phyloP scores from a whole-genome alignment of 2,113 vertebrate species.

The Sphaerodactylus townsendi region DNA sequence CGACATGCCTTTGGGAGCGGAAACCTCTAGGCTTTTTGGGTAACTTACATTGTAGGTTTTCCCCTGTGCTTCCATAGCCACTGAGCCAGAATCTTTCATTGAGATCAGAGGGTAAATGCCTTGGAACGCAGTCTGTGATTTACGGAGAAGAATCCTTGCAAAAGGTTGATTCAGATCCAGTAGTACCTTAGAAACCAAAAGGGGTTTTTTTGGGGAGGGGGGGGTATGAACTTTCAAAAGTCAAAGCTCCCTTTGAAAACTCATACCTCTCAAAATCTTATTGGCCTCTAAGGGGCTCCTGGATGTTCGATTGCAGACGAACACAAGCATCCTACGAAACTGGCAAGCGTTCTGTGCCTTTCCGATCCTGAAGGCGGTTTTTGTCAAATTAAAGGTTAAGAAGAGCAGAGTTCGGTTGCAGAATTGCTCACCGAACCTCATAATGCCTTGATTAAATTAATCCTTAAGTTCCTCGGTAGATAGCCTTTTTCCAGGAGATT shows the following conservation, averaged over 20 bases:
- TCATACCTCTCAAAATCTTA: too few species aligned
- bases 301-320: too few species aligned
- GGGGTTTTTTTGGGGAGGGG: too few species aligned
- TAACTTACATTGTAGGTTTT: not conserved
- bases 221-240: too few species aligned
- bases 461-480: not conserved
- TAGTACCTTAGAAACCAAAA: too few species aligned
- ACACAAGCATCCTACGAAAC: too few species aligned
- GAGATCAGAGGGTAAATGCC: not conserved
- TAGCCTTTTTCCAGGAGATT: not conserved
- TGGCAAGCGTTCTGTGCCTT: not conserved
- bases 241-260: too few species aligned
- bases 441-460: not conserved
- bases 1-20: not conserved
- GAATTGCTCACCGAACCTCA: not conserved
- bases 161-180: too few species aligned
- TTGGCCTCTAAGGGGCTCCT: too few species aligned
- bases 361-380: not conserved
- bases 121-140: not conserved
- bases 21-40: not conserved
- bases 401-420: not conserved
- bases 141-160: not conserved
- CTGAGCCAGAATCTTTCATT: not conserved
- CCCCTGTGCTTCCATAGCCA: not conserved
- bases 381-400: not conserved